phyloP scores from a whole-genome alignment of 2,888 invertebrate genomes.

The Caenorhabditis plicata region DNA sequence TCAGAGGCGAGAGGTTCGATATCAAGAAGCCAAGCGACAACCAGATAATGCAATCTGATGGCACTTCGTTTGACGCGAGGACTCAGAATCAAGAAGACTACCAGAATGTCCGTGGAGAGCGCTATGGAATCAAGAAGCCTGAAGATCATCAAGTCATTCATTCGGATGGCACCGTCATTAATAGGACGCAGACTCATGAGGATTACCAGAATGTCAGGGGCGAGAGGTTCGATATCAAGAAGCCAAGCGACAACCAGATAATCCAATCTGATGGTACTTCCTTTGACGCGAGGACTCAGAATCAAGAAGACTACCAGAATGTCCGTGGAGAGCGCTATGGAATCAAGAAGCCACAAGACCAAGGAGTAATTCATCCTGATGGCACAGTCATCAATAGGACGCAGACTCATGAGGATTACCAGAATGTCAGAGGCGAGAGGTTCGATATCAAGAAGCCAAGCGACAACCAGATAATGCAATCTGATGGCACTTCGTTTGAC shows the following conservation, averaged over 20 bases:
- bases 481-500: not conserved
- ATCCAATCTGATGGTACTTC: not conserved
- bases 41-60: not conserved
- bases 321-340: constrained; percentile 1
- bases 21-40: not conserved
- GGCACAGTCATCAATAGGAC: not conserved
- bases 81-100: constrained; percentile 5
- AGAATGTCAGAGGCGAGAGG: not conserved
- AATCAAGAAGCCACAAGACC: not conserved
- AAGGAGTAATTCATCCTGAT: not conserved
- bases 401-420: constrained; percentile 4
- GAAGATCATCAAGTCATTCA: not conserved
- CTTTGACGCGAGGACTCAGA: constrained; percentile 1
- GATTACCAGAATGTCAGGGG: not conserved
- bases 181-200: constrained; percentile 1
- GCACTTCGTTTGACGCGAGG: not conserved
- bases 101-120: constrained; percentile 1
- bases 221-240: not conserved
- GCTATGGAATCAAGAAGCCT: not conserved
- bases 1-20: constrained; percentile 1
- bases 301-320: constrained; percentile 4
- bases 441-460: not conserved
- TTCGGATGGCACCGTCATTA: not conserved
- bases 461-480: not conserved
- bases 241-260: not conserved